Percentiles rank a stretch among this genome's conserved stretches.
Evolutionary conservation across 2,113 vertebrate species (phyloP).

Genomic region (Rhineura floridana): DNA sequence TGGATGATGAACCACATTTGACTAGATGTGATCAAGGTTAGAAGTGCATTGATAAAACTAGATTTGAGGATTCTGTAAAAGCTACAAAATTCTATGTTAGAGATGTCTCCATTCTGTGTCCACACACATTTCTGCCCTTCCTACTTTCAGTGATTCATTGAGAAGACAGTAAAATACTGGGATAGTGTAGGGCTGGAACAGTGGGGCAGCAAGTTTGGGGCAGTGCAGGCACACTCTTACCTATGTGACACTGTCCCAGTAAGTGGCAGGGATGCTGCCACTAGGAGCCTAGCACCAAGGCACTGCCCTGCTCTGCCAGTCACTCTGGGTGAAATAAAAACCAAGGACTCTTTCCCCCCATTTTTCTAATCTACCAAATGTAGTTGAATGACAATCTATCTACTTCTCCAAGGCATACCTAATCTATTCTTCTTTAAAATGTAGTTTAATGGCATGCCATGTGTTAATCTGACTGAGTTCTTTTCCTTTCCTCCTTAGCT

Average conservation of each 20-base stretch:
- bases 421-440: conserved; percentile 3
- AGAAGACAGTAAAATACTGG: conserved; percentile 38
- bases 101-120: not conserved
- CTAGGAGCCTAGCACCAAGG: no score
- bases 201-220: no score
- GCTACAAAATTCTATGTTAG: conserved; percentile 19
- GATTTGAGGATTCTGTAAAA: conserved; percentile 44
- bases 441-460: conserved; percentile 2
- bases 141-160: not conserved
- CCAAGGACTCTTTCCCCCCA: not conserved
- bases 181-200: no score
- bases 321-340: no score
- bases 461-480: not conserved
- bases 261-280: no score
- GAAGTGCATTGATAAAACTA: not conserved
- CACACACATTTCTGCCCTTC: not conserved
- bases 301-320: no score
- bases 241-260: no score
- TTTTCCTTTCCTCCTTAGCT: not conserved
- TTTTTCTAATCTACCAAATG: conserved; percentile 1
- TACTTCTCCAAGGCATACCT: conserved; percentile 8
- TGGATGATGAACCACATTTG: not conserved
- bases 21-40: not conserved
- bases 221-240: no score
- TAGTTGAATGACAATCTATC: conserved; percentile 6